phyloP scores from a whole-genome alignment of 92 coral and sea anemone species.

The Anthopleura xanthogrammica region DNA sequence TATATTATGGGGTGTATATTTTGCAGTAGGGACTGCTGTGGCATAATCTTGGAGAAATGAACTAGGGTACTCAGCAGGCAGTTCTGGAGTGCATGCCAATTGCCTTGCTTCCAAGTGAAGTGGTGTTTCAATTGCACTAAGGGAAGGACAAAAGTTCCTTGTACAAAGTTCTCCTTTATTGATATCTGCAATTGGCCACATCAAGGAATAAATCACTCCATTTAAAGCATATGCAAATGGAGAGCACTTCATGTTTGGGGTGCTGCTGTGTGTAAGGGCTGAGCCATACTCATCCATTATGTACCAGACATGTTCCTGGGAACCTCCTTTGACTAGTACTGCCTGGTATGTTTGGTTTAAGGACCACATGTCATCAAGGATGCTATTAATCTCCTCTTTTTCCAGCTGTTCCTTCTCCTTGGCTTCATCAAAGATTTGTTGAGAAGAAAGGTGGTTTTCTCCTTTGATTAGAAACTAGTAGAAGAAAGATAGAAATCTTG shows the following conservation, averaged over 20 bases:
- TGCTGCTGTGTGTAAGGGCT: constrained; percentile 56
- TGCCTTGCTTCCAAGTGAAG: constrained; percentile 68
- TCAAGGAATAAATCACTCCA: constrained; percentile 59
- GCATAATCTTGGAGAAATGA: constrained; percentile 57
- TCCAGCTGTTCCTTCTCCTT: constrained; percentile 44
- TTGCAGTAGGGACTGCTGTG: constrained; percentile 17
- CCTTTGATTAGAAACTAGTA: constrained; percentile 62
- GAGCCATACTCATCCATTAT: constrained; percentile 80
- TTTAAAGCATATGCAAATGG: constrained; percentile 82
- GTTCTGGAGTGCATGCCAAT: constrained; percentile 49
- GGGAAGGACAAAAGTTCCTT: constrained; percentile 63
- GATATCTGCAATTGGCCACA: constrained; percentile 71
- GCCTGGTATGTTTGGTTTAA: constrained; percentile 84
- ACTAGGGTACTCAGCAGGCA: constrained; percentile 60
- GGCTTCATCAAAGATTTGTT: constrained; percentile 66
- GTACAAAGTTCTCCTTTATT: constrained; percentile 63
- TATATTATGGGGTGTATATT: constrained; percentile 22
- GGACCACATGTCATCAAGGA: constrained; percentile 72
- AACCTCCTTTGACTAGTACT: constrained; percentile 54
- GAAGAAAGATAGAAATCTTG: neutral
- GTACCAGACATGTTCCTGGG: constrained; percentile 70
- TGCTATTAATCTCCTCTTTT: constrained; percentile 22
- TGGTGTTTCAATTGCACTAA: constrained; percentile 44
- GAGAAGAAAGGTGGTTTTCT: constrained; percentile 68
- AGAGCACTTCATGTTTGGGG: constrained; percentile 72